Base-by-base conservation (phyloP, 2,888 invertebrate species). In the Hirtodrosophila duncani region DNA sequence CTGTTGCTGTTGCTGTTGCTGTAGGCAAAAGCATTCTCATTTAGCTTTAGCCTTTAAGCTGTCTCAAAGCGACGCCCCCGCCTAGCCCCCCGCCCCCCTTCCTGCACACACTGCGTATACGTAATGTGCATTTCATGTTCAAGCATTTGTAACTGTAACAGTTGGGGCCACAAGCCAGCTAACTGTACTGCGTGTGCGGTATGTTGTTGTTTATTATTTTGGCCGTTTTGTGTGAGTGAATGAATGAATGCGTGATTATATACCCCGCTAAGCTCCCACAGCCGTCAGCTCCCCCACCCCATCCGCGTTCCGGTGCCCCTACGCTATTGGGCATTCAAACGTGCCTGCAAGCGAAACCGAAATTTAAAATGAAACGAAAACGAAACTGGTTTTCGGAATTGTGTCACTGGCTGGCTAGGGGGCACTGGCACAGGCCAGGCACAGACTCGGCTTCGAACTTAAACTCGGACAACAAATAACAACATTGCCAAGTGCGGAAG, bases 311-410 rank as follows among this genome's bases (percentile, higher is more conserved):
- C 7, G n/a, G 11, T 14, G 11, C 23, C 5, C 2, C 46, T 26
- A 58, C 51, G 38, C 43, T 50, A 65, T 58, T 51, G 46, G n/a
- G n/a, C n/a, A n/a, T n/a, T n/a, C n/a, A 17, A 14, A 7, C 23
- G 50, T 56, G 58, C 36, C 37, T 46, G 59, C 55, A 65, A 58
- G 48, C 51, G 52, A 59, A 74, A 52, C 30, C 34, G 49, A 66
- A 55, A 55, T 27, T 36, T 31, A 52, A 55, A 57, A 24, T 37
- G 37, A 67, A 69, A 60, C 43, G 37, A 38, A 63, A 61, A 50
- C 16, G 50, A 74, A 75, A 75, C 75, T 69, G 75, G 75, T 77
- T 75, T n/a, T 65, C 59, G 16, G 60, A 77, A 71, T 74, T 77
- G 75, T 77, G 75, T 77, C 75, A 77, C 61, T 60, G 55, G 50